phyloP scores from a whole-genome alignment of 30 jellyfish, hydroid and myxozoan genomes.

The Morbakka virulenta region DNA sequence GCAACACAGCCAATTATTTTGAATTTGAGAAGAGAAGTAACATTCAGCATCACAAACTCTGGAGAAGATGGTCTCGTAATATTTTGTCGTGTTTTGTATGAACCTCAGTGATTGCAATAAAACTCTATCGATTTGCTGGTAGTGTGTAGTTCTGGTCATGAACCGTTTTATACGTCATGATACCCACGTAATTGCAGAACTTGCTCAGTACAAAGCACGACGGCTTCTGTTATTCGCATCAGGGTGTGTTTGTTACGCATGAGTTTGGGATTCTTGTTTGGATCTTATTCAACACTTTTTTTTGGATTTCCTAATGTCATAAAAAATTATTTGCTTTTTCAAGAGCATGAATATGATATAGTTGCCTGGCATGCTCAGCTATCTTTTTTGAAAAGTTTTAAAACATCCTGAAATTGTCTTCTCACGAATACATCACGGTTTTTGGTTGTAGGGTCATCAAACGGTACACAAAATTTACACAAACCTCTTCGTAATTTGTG shows the following conservation, averaged over 20 bases:
- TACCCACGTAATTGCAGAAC: too few species aligned
- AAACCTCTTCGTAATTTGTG: slow-evolving; percentile 1
- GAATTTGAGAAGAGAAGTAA: slow-evolving; percentile 21
- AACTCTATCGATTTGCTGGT: slow-evolving; percentile 30
- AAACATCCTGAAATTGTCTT: slow-evolving; percentile 8
- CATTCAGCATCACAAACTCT: too few species aligned
- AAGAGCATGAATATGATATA: slow-evolving; percentile 41
- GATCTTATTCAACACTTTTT: slow-evolving; percentile 41
- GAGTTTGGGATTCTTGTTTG: slow-evolving; percentile 32
- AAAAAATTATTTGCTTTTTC: slow-evolving; percentile 39
- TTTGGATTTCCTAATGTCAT: slow-evolving; percentile 36
- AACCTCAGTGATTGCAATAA: slow-evolving; percentile 46
- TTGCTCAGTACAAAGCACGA: too few species aligned
- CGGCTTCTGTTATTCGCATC: too few species aligned
- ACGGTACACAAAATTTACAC: slow-evolving; percentile 20
- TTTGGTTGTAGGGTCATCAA: slow-evolving; percentile 20
- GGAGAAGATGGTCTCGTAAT: slow-evolving; percentile 24
- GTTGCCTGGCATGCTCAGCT: too few species aligned
- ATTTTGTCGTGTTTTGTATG: slow-evolving; percentile 45
- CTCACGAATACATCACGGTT: slow-evolving; percentile 20
- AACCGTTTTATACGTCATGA: slow-evolving; percentile 42
- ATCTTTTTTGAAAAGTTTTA: slow-evolving; percentile 35
- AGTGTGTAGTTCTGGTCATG: slow-evolving; percentile 29
- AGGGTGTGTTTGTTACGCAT: slow-evolving; percentile 43
- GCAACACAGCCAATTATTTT: slow-evolving; percentile 44